A percentile compares a stretch with the other conserved stretches of the same genome.
phyloP scores from a whole-genome alignment of 2,113 vertebrate species.

The Caranx ignobilis region DNA sequence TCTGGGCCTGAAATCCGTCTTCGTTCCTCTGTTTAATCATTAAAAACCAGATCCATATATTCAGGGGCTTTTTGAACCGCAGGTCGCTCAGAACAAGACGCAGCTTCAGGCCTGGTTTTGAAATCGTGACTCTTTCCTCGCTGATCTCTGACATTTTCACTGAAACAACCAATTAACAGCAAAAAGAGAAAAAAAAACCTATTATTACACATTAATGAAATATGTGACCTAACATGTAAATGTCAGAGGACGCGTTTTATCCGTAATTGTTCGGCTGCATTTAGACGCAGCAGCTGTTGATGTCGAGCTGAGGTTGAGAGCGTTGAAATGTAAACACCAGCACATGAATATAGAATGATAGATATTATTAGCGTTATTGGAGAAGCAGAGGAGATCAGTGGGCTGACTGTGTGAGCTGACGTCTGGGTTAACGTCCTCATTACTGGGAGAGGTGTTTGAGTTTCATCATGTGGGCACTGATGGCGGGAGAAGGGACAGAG shows the following conservation, averaged over 20 bases:
- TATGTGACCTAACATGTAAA: background rate
- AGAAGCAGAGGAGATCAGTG: background rate
- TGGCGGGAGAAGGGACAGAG: conserved; percentile 23
- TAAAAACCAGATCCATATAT: too few relatives aligned
- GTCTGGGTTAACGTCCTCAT: conserved; percentile 35
- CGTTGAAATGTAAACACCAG: background rate
- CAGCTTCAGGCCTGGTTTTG: too few relatives aligned
- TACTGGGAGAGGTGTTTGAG: conserved; percentile 16
- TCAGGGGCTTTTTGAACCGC: too few relatives aligned
- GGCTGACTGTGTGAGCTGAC: background rate
- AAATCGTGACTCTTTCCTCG: background rate
- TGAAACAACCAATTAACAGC: background rate
- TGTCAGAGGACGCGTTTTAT: background rate
- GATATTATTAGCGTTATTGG: background rate
- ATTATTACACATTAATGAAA: background rate
- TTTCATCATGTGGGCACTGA: conserved; percentile 8
- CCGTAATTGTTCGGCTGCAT: background rate
- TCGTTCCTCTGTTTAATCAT: background rate
- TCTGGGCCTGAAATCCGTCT: background rate
- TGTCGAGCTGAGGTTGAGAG: background rate
- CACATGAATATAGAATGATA: conserved; percentile 1
- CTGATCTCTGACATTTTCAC: background rate
- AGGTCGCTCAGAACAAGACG: too few relatives aligned
- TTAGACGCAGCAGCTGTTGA: background rate
- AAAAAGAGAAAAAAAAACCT: background rate